Evolutionary conservation across 2,797 vertebrate genomes (phyloP), one percentile per base, ranked within the genome.

Genomic region (Eptatretus atami): DNA sequence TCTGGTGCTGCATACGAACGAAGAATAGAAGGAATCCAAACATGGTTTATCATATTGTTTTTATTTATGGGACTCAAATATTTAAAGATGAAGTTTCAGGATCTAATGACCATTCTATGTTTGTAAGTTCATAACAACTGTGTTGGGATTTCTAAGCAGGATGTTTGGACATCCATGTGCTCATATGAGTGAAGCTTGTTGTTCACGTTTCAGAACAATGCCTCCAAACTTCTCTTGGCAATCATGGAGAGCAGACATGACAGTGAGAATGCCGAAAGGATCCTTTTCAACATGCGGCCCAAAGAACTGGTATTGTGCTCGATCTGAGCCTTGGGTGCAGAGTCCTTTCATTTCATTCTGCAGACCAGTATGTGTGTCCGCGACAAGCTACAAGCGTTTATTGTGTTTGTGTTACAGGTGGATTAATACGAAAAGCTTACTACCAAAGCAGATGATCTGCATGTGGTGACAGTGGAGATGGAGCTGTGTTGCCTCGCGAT

Each of bases 191-290:
- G 15, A 19, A 3, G 13, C 12, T 14, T 64, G 44, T 63, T 14
- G 52, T 64, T 69, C 65, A 63, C 64, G 2, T 15, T 0, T 65
- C 72, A 96, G 90, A 86, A 95, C 76, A 95, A 94, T 1, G 90
- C 86, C 54, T 96, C 90, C 69, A 96, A 96, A 72, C 79, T 95
- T 65, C 81, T 96, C 52, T 67, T 96, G 72, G 90, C 77, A 9
- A 77, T 96, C 66, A 96, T 96, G 90, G 90, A 96, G 75, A 96
- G 88, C 72, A 79, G 88, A 1, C 86, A 94, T 0, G 90, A 96
- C 76, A 93, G 75, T 1, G 88, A 95, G 64, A 96, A 95, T 0
- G 88, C 88, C 0, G 88, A 95, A 71, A 74, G 90, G 67, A 94
- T 95, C 71, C 79, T 96, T 69, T 81, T 93, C 75, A 96, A 90